phyloP scores from a whole-genome alignment of 2,113 vertebrate species.

The Calidris pugnax region DNA sequence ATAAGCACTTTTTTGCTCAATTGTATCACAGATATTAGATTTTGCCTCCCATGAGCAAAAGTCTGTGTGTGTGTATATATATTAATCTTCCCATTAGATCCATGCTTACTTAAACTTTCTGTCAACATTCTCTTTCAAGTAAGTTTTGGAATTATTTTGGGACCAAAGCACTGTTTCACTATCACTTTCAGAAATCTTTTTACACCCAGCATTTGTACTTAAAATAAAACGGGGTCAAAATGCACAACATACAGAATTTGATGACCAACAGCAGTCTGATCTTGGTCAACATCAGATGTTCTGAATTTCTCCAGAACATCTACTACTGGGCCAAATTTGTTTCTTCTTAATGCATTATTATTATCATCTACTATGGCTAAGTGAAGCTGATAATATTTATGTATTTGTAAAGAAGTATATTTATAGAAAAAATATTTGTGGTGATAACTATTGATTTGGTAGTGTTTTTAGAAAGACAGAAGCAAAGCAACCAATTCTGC shows the following conservation, averaged over 20 bases:
- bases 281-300: too few relatives aligned
- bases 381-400: not conserved
- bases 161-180: not conserved
- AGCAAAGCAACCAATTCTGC: not conserved
- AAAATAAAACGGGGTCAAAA: not conserved
- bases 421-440: not conserved
- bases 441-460: not conserved
- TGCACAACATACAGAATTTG: not conserved
- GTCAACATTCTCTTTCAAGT: not conserved
- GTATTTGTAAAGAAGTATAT: not conserved
- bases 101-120: not conserved
- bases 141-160: not conserved
- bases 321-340: not conserved
- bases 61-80: accelerated
- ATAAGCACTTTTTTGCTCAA: not conserved
- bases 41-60: not conserved
- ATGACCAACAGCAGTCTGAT: not conserved
- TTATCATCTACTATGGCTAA: not conserved
- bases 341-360: not conserved
- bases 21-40: not conserved
- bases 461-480: not conserved
- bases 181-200: not conserved
- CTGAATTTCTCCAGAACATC: not conserved
- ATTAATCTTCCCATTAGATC: not conserved
- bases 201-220: not conserved